A percentile compares a stretch with the other conserved stretches of the same genome.
These are phyloP conservation scores for Sebastolobus alascanus DNA, from an alignment of 2,797 vertebrate species.

Conservation along the genomic window DNA sequence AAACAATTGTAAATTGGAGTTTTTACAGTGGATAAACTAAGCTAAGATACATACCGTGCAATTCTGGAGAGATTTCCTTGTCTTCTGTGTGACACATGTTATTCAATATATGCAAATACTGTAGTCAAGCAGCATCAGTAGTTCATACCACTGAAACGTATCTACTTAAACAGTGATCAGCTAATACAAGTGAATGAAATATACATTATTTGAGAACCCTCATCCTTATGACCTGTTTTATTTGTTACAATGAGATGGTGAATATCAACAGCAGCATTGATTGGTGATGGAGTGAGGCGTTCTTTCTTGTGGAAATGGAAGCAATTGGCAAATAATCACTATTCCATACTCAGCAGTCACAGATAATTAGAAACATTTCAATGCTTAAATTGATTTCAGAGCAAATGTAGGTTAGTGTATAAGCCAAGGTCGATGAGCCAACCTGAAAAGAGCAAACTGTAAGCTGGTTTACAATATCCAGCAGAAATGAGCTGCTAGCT, in stretches of 20 bases:
- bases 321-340: not conserved
- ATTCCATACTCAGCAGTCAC: not conserved
- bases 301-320: not conserved
- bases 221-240: not conserved
- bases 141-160: not conserved
- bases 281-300: not conserved
- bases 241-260: not conserved
- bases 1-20: no score
- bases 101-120: not conserved
- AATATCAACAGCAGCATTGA: not conserved
- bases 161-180: not conserved
- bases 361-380: constrained; percentile 3
- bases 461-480: constrained; percentile 11
- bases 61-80: not conserved
- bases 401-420: not conserved
- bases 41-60: not conserved
- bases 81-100: not conserved
- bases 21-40: not conserved
- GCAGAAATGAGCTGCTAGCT: constrained; percentile 18
- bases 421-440: constrained; percentile 19
- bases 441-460: not conserved
- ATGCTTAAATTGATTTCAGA: constrained; percentile 15
- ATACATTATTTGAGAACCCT: not conserved
- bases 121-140: not conserved
- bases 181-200: not conserved